These are phyloP conservation scores for Dryobotodes eremita DNA, from an alignment of 2,888 invertebrate species.

Conservation along the genomic window DNA sequence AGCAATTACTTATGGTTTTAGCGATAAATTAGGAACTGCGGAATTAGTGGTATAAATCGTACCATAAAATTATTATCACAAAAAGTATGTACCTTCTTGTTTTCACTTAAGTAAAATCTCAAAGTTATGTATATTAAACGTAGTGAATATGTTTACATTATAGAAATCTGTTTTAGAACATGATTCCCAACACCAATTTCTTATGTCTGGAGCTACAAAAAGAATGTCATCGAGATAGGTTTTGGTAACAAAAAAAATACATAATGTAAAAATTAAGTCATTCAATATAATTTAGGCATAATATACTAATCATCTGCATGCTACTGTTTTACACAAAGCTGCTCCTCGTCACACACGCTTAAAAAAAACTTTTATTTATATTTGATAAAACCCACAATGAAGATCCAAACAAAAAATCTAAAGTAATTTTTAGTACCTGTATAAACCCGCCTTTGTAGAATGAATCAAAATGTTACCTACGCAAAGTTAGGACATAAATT, in stretches of 20 bases:
- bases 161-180: neutral
- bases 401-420: conserved; percentile 11
- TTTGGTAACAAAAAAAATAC: neutral
- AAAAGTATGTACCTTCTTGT: neutral
- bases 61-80: neutral
- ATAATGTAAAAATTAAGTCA: neutral
- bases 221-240: neutral
- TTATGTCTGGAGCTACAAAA: neutral
- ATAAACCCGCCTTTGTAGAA: conserved; percentile 9
- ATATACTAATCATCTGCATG: neutral
- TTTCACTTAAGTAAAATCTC: neutral
- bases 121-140: neutral
- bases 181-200: too few species aligned
- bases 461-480: conserved; percentile 60
- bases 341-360: neutral
- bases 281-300: neutral
- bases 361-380: neutral
- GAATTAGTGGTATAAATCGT: neutral
- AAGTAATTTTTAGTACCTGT: conserved; percentile 24
- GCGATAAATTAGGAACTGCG: neutral
- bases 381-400: conserved; percentile 5
- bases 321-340: neutral
- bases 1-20: neutral
- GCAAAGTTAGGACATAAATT: conserved; percentile 68
- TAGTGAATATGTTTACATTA: neutral